Base-by-base conservation (phyloP, 2,113 vertebrate species). In the Paramormyrops kingsleyae region DNA sequence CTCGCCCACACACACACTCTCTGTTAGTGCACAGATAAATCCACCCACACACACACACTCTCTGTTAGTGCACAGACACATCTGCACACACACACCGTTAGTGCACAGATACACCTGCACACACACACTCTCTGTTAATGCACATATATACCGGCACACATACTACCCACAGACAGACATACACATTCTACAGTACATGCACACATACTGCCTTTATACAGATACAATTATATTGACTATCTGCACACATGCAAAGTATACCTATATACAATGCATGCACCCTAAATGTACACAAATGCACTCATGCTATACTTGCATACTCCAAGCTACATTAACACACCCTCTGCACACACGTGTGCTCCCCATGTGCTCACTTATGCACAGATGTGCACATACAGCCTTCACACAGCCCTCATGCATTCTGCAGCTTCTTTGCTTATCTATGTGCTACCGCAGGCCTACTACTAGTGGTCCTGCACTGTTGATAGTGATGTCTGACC, bases 191-290 rank as follows among this genome's bases (percentile, higher is more conserved):
- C 87, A 86, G 19, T 44, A 8, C 87, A 86, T 66, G 46, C 66
- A 83, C 88, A 85, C 52, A 87, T 12, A 50, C 31, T 87, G 62
- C 3, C n/a, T 87, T 77, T 27, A 24, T 21, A 52, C 35, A 49
- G 27, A 85, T 21, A 12, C 46, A 56, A 15, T 46, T 53, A 12
- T 47, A 49, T 13, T 6, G 56, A 27, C 27, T 88, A 24, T 62
- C 66, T 47, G 4, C 87, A 59, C 52, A 80, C 21, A 83, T 88
- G 89, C 74, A 89, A 39, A 77, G 13, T 77, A 35, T 90, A 50
- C 89, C 44, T 83, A 59, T 83, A 44, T 13, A 35, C 77, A 83
- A 21, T 83, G 17, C 39, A 77, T n/a, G 12, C 31, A 77, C 3
- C 4, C 70, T 39, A 77, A 39, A 77, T 77, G 31, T 77, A 77